These are phyloP conservation scores for Adela reaumurella DNA, from an alignment of 2,888 invertebrate species.

Conservation along the genomic window DNA sequence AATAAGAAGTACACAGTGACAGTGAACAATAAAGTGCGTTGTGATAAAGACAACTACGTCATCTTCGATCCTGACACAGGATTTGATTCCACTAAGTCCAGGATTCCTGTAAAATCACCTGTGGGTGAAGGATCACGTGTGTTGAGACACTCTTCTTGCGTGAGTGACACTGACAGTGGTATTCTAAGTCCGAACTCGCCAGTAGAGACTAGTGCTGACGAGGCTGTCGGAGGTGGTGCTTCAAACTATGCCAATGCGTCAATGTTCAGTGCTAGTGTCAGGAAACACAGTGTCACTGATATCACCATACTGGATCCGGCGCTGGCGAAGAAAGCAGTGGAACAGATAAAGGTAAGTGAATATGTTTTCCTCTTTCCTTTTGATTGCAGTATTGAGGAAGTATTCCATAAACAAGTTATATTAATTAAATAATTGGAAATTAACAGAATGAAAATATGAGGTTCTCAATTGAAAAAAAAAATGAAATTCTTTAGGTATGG, in stretches of 20 bases:
- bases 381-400: background rate
- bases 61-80: constrained; percentile 49
- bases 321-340: constrained; percentile 42
- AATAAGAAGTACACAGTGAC: constrained; percentile 54
- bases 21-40: constrained; percentile 47
- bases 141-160: constrained; percentile 35
- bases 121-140: constrained; percentile 26
- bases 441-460: too few species aligned
- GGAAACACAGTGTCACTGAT: constrained; percentile 29
- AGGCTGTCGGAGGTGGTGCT: constrained; percentile 9
- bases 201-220: constrained; percentile 41
- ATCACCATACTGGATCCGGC: constrained; percentile 41
- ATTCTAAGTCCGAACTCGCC: constrained; percentile 62
- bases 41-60: constrained; percentile 52
- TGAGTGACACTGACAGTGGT: constrained; percentile 64
- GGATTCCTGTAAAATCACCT: constrained; percentile 33
- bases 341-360: constrained; percentile 43
- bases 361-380: background rate
- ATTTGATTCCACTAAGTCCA: constrained; percentile 35
- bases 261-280: constrained; percentile 34
- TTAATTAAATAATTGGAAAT: too few species aligned
- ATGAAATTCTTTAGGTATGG: too few species aligned
- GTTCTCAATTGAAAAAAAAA: too few species aligned
- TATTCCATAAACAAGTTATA: background rate
- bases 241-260: constrained; percentile 38